phyloP scores from a whole-genome alignment of 2,113 vertebrate species.

The Callospermophilus lateralis region DNA sequence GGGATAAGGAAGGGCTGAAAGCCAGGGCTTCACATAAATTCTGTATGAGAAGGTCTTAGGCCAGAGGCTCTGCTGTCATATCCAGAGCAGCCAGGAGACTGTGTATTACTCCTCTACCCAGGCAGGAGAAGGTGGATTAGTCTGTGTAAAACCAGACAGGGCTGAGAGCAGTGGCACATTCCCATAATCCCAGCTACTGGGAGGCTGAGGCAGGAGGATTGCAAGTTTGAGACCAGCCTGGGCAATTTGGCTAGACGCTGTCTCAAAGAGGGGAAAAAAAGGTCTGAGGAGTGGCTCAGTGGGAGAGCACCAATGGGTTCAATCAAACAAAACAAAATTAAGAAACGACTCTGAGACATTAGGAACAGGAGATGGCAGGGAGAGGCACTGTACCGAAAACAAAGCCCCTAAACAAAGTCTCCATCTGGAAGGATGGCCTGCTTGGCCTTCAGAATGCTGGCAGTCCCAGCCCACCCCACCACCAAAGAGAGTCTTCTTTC shows the following conservation, averaged over 20 bases:
- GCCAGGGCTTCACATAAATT: background rate
- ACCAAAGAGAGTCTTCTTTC: slow-evolving; percentile 3
- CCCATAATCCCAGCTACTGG: too few relatives aligned
- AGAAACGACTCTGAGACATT: background rate
- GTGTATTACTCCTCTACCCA: background rate
- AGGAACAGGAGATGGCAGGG: background rate
- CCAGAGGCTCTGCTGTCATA: background rate
- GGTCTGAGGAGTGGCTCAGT: too few relatives aligned
- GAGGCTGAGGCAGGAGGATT: too few relatives aligned
- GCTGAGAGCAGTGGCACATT: too few relatives aligned
- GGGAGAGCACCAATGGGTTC: too few relatives aligned
- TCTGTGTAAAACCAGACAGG: background rate
- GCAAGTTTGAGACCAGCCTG: too few relatives aligned
- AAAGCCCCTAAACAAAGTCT: background rate
- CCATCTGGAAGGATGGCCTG: background rate
- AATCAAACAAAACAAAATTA: background rate
- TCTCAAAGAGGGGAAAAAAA: too few relatives aligned
- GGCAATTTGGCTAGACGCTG: too few relatives aligned
- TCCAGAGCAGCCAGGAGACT: background rate
- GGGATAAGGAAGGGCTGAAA: background rate
- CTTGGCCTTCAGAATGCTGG: background rate
- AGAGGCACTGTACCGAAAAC: background rate
- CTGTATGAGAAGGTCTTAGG: background rate
- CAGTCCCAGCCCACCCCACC: too few relatives aligned
- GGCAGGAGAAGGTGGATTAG: background rate